A percentile compares a stretch with the other conserved stretches of the same genome.
These are phyloP conservation scores for Stercorarius parasiticus DNA, from an alignment of 2,113 vertebrate genomes.

Conservation along the genomic window DNA sequence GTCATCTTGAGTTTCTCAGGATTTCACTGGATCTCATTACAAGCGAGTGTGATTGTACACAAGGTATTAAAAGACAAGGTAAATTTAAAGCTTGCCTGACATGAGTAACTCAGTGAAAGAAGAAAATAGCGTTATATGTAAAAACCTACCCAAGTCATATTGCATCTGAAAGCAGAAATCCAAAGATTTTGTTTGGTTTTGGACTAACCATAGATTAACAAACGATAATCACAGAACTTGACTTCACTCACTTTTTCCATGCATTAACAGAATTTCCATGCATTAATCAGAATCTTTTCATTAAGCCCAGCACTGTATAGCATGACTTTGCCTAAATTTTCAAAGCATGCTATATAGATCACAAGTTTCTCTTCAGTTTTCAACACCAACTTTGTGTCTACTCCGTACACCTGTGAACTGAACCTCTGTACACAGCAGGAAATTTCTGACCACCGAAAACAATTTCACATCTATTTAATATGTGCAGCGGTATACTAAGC, in stretches of 20 bases:
- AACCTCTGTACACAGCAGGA: not conserved
- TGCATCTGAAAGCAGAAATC: not conserved
- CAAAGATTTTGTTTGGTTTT: not conserved
- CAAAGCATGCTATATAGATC: not conserved
- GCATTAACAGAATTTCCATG: not conserved
- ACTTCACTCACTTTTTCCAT: not conserved
- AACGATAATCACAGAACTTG: fast-evolving
- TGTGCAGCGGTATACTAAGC: not conserved
- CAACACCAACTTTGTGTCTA: not conserved
- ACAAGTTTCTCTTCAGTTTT: not conserved
- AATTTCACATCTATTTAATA: not conserved
- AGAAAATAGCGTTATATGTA: not conserved
- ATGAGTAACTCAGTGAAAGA: not conserved
- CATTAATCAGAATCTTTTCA: not conserved
- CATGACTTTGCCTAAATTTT: not conserved
- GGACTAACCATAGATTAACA: not conserved
- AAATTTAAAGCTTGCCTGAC: not conserved
- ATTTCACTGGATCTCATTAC: not conserved
- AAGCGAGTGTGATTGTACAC: not conserved
- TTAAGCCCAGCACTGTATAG: not conserved
- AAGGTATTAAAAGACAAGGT: not conserved
- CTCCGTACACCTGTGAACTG: not conserved
- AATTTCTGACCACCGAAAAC: not conserved
- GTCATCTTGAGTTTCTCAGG: not conserved
- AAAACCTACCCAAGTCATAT: not conserved